Base-by-base conservation (phyloP, 2,888 invertebrate species). In the Eugnorisma glareosa region DNA sequence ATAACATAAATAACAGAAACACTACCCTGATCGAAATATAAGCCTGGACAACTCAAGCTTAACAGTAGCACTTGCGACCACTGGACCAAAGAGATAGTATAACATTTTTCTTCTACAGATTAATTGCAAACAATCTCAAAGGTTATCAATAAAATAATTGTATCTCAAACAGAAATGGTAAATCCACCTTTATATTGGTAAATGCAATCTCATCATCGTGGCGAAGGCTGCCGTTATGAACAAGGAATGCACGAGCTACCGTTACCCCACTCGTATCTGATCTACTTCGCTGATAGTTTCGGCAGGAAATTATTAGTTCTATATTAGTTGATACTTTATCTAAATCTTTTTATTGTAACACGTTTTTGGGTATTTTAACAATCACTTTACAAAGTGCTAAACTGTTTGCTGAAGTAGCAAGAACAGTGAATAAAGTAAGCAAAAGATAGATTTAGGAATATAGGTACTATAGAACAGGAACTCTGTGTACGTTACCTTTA, bases 231-330 rank as follows among this genome's bases (percentile, higher is more conserved):
- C 82, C 86, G 84, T 87, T 88, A 88, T 87, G 90, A 89, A 89
- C 73, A 88, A 89, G 91, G 91, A 92, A 93, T 91, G 91, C 88
- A 89, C 75, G 70, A 75, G 74, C 73, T 75, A 91, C 93, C 91
- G 93, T 93, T 93, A 93, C 88, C 84, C 79, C 81, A 80, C 87
- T 86, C 75, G 79, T 84, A 89, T 88, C 89, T 89, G 91, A 91
- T 91, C 91, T 90, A 93, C 89, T 91, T 91, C 82, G 73, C 75
- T 86, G 89, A 91, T 90, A 89, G 87, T 89, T 89, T 87, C 74
- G 87, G 85, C 80, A 90, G 88, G 89, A 90, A 91, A 88, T 89
- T 84, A 86, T 86, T 88, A 72, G 76, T 81, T 78, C 67, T 82
- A 80, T 74, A 85, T 86, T 85, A 81, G 70, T 76, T 67, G 18